Evolutionary conservation across 2,113 vertebrate species (phyloP).

Genomic region (Phyllostomus hastatus): DNA sequence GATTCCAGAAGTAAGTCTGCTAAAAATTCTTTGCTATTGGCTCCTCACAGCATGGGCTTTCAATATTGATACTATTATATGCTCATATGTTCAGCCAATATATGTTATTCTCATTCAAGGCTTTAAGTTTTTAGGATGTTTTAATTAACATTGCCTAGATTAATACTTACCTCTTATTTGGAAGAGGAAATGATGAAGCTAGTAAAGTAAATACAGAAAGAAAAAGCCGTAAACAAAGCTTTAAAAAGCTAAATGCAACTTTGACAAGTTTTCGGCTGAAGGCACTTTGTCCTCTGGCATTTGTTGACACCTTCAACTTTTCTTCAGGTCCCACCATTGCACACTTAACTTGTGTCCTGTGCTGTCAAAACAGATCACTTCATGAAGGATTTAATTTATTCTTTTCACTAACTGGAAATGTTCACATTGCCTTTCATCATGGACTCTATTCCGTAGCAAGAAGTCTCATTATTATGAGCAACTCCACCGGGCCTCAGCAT

Average conservation of each 20-base stretch:
- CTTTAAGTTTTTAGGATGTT: slow-evolving; percentile 74
- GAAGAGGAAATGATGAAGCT: slow-evolving; percentile 33
- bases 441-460: background rate
- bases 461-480: background rate
- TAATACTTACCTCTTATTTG: slow-evolving; percentile 62
- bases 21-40: slow-evolving; percentile 91
- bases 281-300: background rate
- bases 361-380: background rate
- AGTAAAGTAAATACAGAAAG: slow-evolving; percentile 55
- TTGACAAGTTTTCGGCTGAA: background rate
- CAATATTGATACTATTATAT: slow-evolving; percentile 88
- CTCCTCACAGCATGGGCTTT: slow-evolving; percentile 90
- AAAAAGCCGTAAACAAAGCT: slow-evolving; percentile 36
- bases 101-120: slow-evolving; percentile 77
- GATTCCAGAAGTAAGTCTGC: slow-evolving; percentile 93
- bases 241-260: slow-evolving; percentile 20
- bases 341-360: background rate
- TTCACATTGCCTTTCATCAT: background rate
- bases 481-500: background rate
- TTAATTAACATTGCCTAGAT: slow-evolving; percentile 73
- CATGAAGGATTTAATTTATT: background rate
- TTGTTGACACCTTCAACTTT: background rate
- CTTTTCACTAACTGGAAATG: background rate
- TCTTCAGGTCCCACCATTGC: background rate
- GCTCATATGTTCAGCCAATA: slow-evolving; percentile 87